Conservation (phyloP, 2,113 vertebrate genomes). For the Heterotis niloticus region DNA sequence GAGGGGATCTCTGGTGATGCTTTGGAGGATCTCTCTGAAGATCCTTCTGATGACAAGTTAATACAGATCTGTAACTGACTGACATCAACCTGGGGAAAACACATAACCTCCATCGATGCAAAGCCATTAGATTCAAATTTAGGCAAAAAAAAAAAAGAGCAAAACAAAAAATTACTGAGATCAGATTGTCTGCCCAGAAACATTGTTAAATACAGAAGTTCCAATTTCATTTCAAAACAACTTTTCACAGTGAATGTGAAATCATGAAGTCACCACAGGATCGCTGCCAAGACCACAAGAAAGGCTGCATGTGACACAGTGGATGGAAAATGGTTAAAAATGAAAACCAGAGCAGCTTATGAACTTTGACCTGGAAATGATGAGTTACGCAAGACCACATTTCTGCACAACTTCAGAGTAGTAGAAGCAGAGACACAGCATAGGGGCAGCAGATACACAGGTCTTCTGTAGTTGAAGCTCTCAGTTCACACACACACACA, state of each 20-base stretch:
- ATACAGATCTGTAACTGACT: no score
- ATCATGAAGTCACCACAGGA: background rate
- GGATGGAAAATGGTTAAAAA: slow-evolving; percentile 17
- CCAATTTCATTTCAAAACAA: no score
- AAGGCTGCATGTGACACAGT: background rate
- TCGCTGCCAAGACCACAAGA: background rate
- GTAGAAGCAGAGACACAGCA: slow-evolving; percentile 6
- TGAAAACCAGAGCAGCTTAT: background rate
- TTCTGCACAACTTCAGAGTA: background rate
- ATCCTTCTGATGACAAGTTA: no score
- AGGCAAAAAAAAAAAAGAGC: background rate
- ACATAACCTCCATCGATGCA: no score
- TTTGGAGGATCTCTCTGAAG: no score
- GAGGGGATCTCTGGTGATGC: no score
- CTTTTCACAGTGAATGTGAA: no score
- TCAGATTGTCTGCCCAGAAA: background rate
- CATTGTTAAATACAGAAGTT: background rate
- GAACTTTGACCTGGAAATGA: slow-evolving; percentile 29
- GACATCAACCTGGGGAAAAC: no score
- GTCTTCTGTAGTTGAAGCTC: background rate
- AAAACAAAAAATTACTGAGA: background rate
- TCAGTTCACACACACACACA: background rate
- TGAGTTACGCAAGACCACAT: slow-evolving; percentile 11
- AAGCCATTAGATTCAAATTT: no score
- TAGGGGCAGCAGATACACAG: background rate